Base-by-base conservation (phyloP, 2,797 vertebrate genomes). In the Alosa sapidissima region DNA sequence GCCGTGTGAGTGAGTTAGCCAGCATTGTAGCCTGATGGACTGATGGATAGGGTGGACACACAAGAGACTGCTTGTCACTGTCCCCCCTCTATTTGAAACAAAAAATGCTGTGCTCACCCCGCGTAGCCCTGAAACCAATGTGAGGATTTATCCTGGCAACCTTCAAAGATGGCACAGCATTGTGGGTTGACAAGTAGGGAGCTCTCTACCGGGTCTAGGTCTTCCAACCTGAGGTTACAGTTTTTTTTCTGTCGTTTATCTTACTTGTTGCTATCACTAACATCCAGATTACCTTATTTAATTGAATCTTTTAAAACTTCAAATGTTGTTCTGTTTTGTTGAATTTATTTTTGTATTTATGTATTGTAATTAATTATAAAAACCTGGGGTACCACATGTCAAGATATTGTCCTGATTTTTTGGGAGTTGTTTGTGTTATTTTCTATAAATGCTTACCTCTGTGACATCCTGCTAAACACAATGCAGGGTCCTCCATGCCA, bases 281-380 rank as follows among this genome's bases (percentile, higher is more conserved):
- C 28, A 33, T 36, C 72, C 45, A 10, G 65, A 47, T 85, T 28
- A 60, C 72, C 68, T 68, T 86, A 89, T 89, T 89, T 90, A 88
- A 89, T 89, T 91, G 89, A 93, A 91, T 93, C 91, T 85, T 87
- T 87, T 91, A 87, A 88, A 33, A 65, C 62, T 11, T 68, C 10
- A 68, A 68, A 36, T 68, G 60, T 65, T 65, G 88, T 91, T 45
- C 82, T 72, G 88, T 91, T 84, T 89, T 93, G 92, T 91, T 91
- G 90, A 91, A 92, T 93, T 91, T 94, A 91, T 94, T 94, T 94
- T 93, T 95, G 84, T 95, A 94, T 95, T 94, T 93, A 92, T 94
- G 91, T 90, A 88, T 91, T 91, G 89, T 84, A 81, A 90, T 90
- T 75, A 87, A 89, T 91, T 88, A 89, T 87, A 90, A 89, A 94